Conservation (phyloP, 2,888 invertebrate genomes). For the Hymenopus coronatus region DNA sequence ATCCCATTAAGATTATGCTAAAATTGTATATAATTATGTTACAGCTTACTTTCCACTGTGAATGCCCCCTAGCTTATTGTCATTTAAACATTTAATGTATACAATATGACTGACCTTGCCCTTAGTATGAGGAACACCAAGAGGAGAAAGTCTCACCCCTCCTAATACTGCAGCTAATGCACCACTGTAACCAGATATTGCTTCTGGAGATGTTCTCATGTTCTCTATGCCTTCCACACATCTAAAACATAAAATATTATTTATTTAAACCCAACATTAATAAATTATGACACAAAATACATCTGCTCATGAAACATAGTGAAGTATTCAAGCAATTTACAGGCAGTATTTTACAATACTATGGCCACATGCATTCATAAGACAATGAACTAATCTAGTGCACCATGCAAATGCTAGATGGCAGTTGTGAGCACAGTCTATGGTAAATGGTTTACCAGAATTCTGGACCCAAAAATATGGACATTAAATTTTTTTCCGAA, state of each 20-base stretch:
- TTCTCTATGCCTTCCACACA: slow-evolving; percentile 86
- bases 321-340: no score
- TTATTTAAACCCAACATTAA: background rate
- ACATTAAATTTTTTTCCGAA: no score
- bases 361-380: no score
- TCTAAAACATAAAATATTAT: slow-evolving; percentile 40
- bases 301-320: no score
- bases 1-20: background rate
- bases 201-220: slow-evolving; percentile 84
- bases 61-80: background rate
- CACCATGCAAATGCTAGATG: no score
- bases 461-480: no score
- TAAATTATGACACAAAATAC: no score
- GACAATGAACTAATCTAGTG: no score
- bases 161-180: slow-evolving; percentile 93
- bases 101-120: slow-evolving; percentile 68
- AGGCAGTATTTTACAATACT: no score
- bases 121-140: slow-evolving; percentile 94
- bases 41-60: background rate
- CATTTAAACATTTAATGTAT: background rate
- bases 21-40: background rate
- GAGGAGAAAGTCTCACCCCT: slow-evolving; percentile 81
- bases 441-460: no score
- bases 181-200: slow-evolving; percentile 87
- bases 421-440: no score